Conservation (phyloP, 2,888 invertebrate genomes). For the Ectemnius lituratus region DNA sequence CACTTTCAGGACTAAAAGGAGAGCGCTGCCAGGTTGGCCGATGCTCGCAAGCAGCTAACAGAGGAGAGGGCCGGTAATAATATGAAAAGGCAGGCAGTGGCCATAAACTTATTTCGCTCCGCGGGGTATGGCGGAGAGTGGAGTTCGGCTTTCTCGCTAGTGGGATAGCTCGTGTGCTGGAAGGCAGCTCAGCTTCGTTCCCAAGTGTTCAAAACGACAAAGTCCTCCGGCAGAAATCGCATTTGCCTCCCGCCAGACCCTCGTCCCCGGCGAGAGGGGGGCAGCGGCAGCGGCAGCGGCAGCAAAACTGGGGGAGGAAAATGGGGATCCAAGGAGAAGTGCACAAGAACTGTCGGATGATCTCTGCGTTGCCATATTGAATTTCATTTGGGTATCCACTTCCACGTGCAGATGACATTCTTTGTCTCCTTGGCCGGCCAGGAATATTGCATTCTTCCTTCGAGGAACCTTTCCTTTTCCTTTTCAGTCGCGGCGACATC, state of each 20-base stretch:
- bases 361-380: constrained; percentile 62
- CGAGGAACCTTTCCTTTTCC: constrained; percentile 48
- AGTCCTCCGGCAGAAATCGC: constrained; percentile 16
- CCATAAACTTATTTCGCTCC: neutral
- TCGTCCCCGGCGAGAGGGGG: neutral
- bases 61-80: neutral
- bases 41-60: neutral
- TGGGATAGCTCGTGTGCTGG: neutral
- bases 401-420: constrained; percentile 64
- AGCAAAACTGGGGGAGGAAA: neutral
- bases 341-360: constrained; percentile 40
- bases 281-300: neutral
- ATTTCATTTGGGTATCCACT: constrained; percentile 67
- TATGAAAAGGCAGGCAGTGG: constrained; percentile 3
- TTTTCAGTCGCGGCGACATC: constrained; percentile 50
- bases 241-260: constrained; percentile 9
- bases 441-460: constrained; percentile 67
- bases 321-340: neutral
- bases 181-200: neutral
- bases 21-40: no score
- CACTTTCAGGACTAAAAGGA: no score
- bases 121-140: neutral
- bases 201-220: neutral
- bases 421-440: constrained; percentile 55
- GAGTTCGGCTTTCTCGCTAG: neutral